A percentile compares a stretch with the other conserved stretches of the same genome.
Conservation (phyloP, 2,888 invertebrate species). For the Lasioglossum oenotherae region DNA sequence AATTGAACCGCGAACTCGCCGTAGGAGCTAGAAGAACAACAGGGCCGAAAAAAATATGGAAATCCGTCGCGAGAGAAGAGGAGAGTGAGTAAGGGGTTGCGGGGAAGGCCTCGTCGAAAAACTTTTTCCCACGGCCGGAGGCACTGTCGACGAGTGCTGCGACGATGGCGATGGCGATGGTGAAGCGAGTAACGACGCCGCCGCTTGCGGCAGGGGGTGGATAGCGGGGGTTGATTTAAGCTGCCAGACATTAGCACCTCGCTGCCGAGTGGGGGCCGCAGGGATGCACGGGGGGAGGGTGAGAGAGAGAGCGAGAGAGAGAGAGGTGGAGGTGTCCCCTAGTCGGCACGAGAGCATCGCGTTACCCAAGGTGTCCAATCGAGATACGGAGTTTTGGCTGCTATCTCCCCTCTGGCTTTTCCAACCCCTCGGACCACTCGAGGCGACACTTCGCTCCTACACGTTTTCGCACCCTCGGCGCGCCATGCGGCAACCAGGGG, state of each 20-base stretch:
- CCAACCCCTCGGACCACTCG: slow-evolving; percentile 42
- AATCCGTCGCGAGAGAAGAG: slow-evolving; percentile 41
- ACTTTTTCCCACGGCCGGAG: slow-evolving; percentile 67
- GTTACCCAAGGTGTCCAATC: slow-evolving; percentile 68
- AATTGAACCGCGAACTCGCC: slow-evolving; percentile 51
- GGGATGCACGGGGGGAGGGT: not conserved
- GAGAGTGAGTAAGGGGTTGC: not conserved
- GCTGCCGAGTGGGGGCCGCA: slow-evolving; percentile 33
- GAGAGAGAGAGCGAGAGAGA: not conserved
- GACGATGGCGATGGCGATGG: slow-evolving; percentile 30
- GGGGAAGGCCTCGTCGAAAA: slow-evolving; percentile 28
- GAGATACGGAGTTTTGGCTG: slow-evolving; percentile 66
- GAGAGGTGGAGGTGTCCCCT: slow-evolving; percentile 40
- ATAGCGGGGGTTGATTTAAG: slow-evolving; percentile 70
- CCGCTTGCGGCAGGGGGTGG: slow-evolving; percentile 15
- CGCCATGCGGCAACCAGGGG: slow-evolving; percentile 23
- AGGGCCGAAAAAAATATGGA: slow-evolving; percentile 32
- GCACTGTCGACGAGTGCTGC: slow-evolving; percentile 27
- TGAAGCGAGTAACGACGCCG: slow-evolving; percentile 36
- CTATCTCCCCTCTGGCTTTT: slow-evolving; percentile 45
- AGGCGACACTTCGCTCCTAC: slow-evolving; percentile 48
- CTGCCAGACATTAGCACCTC: slow-evolving; percentile 76
- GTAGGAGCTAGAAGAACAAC: not conserved
- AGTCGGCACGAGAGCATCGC: slow-evolving; percentile 34
- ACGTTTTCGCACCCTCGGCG: slow-evolving; percentile 60